Percentiles rank a stretch among this genome's conserved stretches.
phyloP scores from a whole-genome alignment of 1,140 invertebrate genomes.

The Armadillidium nasatum region DNA sequence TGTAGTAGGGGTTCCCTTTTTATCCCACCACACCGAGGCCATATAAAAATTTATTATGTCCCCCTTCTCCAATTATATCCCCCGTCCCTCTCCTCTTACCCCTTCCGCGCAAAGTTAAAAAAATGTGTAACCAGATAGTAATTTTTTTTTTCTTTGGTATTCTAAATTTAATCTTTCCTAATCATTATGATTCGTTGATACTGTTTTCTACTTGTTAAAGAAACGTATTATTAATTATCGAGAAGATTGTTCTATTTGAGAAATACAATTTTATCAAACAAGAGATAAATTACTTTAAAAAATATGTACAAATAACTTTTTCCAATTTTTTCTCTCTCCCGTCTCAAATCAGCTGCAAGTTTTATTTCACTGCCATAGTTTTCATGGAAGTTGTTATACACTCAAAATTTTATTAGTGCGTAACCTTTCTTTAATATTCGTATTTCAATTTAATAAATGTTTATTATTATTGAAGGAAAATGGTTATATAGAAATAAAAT shows the following conservation, averaged over 20 bases:
- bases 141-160: background rate
- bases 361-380: background rate
- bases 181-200: background rate
- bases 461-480: too few species aligned
- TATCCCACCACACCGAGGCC: slow-evolving; percentile 3
- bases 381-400: background rate
- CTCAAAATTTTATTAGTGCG: background rate
- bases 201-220: background rate
- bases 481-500: background rate
- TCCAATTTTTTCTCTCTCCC: background rate
- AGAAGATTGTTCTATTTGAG: background rate
- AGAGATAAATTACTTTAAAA: too few species aligned
- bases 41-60: slow-evolving; percentile 12
- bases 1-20: background rate
- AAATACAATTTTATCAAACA: background rate
- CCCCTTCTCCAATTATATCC: slow-evolving; percentile 6
- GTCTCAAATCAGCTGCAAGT: slow-evolving; percentile 3
- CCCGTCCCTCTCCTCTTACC: background rate
- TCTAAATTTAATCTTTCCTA: background rate
- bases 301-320: too few species aligned
- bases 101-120: background rate
- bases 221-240: background rate
- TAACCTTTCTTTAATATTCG: too few species aligned
- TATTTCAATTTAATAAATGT: too few species aligned
- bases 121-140: slow-evolving; percentile 9